Evolutionary conservation across 2,888 invertebrate species (phyloP).

Genomic region (Nemapogon koenigi): DNA sequence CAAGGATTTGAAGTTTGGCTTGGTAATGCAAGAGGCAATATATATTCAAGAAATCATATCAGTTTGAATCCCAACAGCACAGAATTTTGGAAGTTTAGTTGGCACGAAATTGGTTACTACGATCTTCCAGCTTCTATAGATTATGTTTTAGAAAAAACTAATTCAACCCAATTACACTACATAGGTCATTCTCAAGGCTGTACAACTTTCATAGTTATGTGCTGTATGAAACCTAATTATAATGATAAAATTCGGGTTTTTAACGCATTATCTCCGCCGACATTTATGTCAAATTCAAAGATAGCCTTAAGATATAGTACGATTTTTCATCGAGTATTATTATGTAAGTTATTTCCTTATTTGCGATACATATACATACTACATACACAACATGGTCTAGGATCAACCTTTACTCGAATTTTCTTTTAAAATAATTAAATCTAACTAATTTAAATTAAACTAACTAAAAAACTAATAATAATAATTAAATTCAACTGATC

Average conservation of each 20-base stretch:
- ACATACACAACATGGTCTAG: background rate
- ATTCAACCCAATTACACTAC: constrained; percentile 55
- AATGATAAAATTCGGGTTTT: constrained; percentile 14
- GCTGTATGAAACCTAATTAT: constrained; percentile 14
- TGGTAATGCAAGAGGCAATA: constrained; percentile 14
- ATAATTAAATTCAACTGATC: too few species aligned
- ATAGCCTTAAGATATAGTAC: background rate
- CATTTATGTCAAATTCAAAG: constrained; percentile 2
- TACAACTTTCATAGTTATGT: constrained; percentile 18
- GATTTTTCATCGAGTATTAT: background rate
- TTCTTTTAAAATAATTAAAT: too few species aligned
- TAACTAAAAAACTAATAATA: too few species aligned
- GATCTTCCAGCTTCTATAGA: constrained; percentile 72
- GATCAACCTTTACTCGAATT: too few species aligned
- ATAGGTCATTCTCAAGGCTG: constrained; percentile 69
- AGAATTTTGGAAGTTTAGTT: constrained; percentile 41
- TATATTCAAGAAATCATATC: constrained; percentile 11
- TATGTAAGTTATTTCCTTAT: constrained; percentile 2
- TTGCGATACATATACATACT: background rate
- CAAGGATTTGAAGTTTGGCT: constrained; percentile 14
- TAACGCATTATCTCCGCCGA: background rate
- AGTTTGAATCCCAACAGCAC: constrained; percentile 5
- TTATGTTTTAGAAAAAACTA: constrained; percentile 46
- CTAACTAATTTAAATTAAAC: too few species aligned
- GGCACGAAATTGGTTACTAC: constrained; percentile 68